These are phyloP conservation scores for Caenorhabditis doughertyi DNA, from an alignment of 2,888 invertebrate species.

Conservation along the genomic window DNA sequence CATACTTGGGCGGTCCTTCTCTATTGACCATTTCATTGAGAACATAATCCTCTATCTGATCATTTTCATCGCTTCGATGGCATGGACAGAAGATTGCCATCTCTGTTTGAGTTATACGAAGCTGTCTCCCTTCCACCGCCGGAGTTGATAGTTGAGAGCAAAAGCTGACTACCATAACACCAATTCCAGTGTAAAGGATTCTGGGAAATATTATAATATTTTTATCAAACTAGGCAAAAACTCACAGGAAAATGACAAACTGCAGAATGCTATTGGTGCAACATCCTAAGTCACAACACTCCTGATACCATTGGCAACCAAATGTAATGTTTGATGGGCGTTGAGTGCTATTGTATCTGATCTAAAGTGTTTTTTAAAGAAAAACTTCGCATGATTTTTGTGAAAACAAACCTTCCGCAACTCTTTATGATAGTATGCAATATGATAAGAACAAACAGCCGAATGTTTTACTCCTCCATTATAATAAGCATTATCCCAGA, in stretches of 20 bases:
- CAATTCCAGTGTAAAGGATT: conserved; percentile 26
- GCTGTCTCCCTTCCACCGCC: background rate
- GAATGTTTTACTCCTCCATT: background rate
- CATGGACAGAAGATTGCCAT: conserved; percentile 1
- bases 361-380: conserved; percentile 1
- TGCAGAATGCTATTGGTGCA: conserved; percentile 7
- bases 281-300: conserved; percentile 41
- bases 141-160: conserved; percentile 13
- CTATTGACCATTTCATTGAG: conserved; percentile 22
- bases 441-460: conserved; percentile 18
- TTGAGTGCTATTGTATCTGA: conserved; percentile 22
- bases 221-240: background rate
- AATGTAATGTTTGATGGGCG: conserved; percentile 44
- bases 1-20: conserved; percentile 37
- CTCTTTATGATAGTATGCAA: conserved; percentile 24
- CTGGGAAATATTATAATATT: background rate
- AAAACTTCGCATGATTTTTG: background rate
- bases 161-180: conserved; percentile 7
- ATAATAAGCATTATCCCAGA: conserved; percentile 36
- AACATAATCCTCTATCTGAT: conserved; percentile 5
- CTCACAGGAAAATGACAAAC: background rate
- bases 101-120: background rate
- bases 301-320: conserved; percentile 37
- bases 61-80: background rate
- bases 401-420: conserved; percentile 16